Percentiles rank a stretch among this genome's conserved stretches.
Conservation (phyloP, 2,888 invertebrate genomes). For the Salticus scenicus region DNA sequence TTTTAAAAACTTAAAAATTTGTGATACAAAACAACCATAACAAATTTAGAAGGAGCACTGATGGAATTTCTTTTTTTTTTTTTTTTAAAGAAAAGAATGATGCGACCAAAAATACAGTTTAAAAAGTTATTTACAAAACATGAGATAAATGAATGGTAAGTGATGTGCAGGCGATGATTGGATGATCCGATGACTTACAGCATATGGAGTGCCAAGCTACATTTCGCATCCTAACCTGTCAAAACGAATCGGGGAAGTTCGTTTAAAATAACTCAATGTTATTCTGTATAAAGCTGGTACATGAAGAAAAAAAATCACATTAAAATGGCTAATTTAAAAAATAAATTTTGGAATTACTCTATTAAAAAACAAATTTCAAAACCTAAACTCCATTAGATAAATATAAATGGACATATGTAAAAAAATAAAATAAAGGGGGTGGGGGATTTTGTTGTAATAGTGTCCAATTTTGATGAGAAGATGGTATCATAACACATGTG, state of each 20-base stretch:
- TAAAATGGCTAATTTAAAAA: neutral
- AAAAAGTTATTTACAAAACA: constrained; percentile 67
- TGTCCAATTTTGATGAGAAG: neutral
- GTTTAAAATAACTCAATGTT: neutral
- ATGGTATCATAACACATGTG: neutral
- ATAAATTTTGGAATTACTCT: neutral
- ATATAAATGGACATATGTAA: too few species aligned
- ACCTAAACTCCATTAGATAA: neutral
- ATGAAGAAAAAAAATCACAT: too few species aligned
- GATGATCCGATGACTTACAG: constrained; percentile 70
- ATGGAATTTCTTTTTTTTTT: too few species aligned
- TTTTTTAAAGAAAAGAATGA: constrained; percentile 27
- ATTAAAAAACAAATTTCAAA: neutral
- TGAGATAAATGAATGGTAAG: constrained; percentile 52
- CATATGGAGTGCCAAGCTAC: constrained; percentile 67
- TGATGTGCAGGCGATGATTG: constrained; percentile 66
- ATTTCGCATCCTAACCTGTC: constrained; percentile 58
- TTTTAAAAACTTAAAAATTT: too few species aligned
- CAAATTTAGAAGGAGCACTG: constrained; percentile 9
- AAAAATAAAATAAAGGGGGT: neutral
- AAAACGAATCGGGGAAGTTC: constrained; percentile 27
- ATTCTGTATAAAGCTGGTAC: neutral
- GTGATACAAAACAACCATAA: neutral
- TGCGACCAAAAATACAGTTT: constrained; percentile 35
- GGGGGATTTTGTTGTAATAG: neutral